Conservation (phyloP, 2,888 invertebrate genomes). For the Andrena trimmerana region DNA sequence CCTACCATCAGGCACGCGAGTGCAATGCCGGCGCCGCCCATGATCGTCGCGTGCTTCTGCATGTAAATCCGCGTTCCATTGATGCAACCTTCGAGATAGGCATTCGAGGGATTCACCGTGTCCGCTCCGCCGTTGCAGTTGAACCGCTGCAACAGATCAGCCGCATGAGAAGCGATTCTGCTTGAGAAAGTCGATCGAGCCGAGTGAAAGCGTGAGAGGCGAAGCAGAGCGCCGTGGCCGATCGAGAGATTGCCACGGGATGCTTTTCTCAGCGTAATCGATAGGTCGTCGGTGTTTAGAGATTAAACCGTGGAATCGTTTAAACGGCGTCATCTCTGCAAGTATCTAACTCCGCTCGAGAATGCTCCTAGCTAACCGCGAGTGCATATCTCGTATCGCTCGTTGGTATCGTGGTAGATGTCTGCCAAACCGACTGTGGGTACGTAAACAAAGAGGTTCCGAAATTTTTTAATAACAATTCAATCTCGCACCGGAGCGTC, state of each 20-base stretch:
- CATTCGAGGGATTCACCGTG: slow-evolving; percentile 87
- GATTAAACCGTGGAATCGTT: slow-evolving; percentile 20
- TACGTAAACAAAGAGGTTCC: background rate
- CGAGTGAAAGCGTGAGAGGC: slow-evolving; percentile 76
- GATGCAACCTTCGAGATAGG: slow-evolving; percentile 92
- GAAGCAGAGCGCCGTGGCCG: slow-evolving; percentile 27
- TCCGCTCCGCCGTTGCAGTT: slow-evolving; percentile 77
- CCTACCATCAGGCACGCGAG: slow-evolving; percentile 94
- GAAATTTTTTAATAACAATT: background rate
- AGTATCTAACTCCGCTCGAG: slow-evolving; percentile 5
- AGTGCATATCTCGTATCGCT: slow-evolving; percentile 20
- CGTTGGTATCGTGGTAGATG: slow-evolving; percentile 30
- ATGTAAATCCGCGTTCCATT: slow-evolving; percentile 90
- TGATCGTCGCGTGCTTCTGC: slow-evolving; percentile 91
- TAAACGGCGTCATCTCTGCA: background rate
- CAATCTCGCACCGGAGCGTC: background rate
- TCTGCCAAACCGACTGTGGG: slow-evolving; percentile 45
- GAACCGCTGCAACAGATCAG: slow-evolving; percentile 83
- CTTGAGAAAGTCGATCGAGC: slow-evolving; percentile 69
- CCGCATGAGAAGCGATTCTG: slow-evolving; percentile 56
- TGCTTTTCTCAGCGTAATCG: slow-evolving; percentile 50
- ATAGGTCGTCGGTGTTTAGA: slow-evolving; percentile 24
- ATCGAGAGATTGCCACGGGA: slow-evolving; percentile 60
- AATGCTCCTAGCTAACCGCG: background rate
- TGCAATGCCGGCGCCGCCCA: slow-evolving; percentile 93